Percentiles rank a stretch among this genome's conserved stretches.
Conservation (phyloP, 1,140 invertebrate genomes). For the Drosophila oshimai region DNA sequence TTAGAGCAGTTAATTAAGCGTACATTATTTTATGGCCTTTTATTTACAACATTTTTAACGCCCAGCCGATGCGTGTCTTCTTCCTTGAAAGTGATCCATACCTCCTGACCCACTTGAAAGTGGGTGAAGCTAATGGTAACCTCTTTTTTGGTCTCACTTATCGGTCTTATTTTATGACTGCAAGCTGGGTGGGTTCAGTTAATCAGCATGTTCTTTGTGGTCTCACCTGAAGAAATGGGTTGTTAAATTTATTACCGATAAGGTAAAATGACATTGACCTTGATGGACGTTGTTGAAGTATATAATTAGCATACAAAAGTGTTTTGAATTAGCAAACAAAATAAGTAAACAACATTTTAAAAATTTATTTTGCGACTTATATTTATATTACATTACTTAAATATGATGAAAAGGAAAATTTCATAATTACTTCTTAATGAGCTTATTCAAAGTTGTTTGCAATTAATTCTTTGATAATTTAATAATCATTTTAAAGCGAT, state of each 20-base stretch:
- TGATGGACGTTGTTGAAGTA: not conserved
- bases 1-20: slow-evolving; percentile 50
- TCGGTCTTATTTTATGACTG: slow-evolving; percentile 18
- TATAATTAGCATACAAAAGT: slow-evolving; percentile 17
- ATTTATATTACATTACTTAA: too few species aligned
- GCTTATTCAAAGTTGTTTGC: too few species aligned
- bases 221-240: slow-evolving; percentile 11
- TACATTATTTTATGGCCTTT: slow-evolving; percentile 39
- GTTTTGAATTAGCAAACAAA: not conserved
- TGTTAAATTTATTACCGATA: slow-evolving; percentile 30
- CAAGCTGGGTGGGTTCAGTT: not conserved
- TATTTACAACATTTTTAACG: slow-evolving; percentile 13
- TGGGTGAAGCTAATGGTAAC: slow-evolving; percentile 3
- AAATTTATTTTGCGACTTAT: too few species aligned
- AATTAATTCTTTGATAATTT: too few species aligned
- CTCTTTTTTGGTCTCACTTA: slow-evolving; percentile 2
- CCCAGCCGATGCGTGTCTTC: not conserved
- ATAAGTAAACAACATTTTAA: not conserved
- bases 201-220: slow-evolving; percentile 25
- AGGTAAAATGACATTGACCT: slow-evolving; percentile 13
- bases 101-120: slow-evolving; percentile 38
- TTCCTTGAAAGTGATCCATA: slow-evolving; percentile 4
- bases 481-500: too few species aligned
- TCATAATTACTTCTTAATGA: too few species aligned
- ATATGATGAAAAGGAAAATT: too few species aligned